These are phyloP conservation scores for Piaya cayana DNA, from an alignment of 2,113 vertebrate species.

Conservation along the genomic window DNA sequence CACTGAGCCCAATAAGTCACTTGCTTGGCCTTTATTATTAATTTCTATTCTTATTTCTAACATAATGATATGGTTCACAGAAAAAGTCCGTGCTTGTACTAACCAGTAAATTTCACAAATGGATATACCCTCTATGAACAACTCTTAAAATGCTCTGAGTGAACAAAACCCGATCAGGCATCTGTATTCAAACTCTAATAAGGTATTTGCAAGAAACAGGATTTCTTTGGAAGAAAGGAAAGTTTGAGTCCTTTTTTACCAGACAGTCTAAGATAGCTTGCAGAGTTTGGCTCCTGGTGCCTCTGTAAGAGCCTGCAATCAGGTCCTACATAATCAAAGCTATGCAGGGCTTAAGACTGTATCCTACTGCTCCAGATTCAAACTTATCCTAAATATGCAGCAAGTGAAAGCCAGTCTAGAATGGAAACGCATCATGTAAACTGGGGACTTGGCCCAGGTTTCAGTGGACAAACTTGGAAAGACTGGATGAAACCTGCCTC, in stretches of 20 bases:
- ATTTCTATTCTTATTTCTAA: slow-evolving; percentile 15
- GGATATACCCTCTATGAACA: background rate
- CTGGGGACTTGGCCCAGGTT: background rate
- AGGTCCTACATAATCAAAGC: background rate
- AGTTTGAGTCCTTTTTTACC: background rate
- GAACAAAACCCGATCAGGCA: background rate
- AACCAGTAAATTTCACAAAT: background rate
- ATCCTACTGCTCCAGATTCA: background rate
- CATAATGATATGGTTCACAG: background rate
- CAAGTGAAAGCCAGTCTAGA: background rate
- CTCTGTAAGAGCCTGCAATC: background rate
- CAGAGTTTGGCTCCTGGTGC: background rate
- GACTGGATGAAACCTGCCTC: background rate
- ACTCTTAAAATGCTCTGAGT: background rate
- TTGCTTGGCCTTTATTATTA: background rate
- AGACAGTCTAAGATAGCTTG: background rate
- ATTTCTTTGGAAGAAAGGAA: background rate
- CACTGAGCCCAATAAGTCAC: background rate
- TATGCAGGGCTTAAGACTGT: background rate
- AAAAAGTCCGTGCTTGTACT: background rate
- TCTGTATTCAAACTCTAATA: background rate
- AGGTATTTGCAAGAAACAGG: background rate
- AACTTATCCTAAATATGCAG: background rate
- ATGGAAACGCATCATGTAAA: background rate
- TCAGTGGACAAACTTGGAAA: background rate